These are phyloP conservation scores for Pantherophis vulpinus DNA, from an alignment of 2,797 vertebrate genomes.

Conservation along the genomic window DNA sequence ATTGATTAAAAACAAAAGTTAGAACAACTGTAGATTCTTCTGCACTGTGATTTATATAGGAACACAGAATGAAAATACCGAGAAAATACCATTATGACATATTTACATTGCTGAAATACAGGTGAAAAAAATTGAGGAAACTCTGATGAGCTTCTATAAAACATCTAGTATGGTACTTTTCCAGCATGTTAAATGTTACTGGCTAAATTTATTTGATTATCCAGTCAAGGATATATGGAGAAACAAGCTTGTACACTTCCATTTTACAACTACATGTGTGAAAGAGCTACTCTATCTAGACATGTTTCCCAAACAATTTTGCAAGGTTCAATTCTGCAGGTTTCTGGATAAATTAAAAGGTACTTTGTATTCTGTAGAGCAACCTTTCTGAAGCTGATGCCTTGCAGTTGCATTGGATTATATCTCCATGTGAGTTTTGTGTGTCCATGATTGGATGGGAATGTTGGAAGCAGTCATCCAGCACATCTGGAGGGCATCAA, in stretches of 20 bases:
- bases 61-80: neutral
- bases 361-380: neutral
- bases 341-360: neutral
- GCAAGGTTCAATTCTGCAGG: neutral
- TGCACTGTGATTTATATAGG: neutral
- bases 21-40: neutral
- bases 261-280: neutral
- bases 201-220: neutral
- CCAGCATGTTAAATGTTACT: neutral
- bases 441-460: neutral
- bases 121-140: neutral
- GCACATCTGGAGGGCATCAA: neutral
- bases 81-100: neutral
- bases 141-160: neutral
- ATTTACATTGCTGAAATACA: neutral
- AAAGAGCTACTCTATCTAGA: neutral
- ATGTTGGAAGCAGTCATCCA: neutral
- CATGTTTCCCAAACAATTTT: neutral
- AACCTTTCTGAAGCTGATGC: neutral
- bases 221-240: neutral
- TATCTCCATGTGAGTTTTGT: neutral
- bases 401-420: neutral
- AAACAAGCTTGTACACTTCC: neutral
- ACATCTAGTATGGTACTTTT: neutral
- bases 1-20: neutral